phyloP scores from a whole-genome alignment of 37 sponge, comb jelly and placozoan genomes.

The Crambe crambe region DNA sequence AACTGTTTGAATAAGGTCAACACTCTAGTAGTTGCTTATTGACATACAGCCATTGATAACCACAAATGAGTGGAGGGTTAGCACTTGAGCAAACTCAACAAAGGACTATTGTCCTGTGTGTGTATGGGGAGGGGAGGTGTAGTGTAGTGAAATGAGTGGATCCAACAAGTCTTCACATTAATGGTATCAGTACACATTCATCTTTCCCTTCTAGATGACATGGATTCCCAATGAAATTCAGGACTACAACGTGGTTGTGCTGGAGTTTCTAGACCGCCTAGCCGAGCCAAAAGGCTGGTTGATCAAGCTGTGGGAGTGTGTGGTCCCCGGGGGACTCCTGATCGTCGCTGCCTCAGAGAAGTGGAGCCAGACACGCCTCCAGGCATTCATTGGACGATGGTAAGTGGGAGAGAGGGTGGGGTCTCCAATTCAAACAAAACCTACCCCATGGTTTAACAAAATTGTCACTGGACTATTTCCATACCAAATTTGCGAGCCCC shows the following conservation, averaged over 20 bases:
- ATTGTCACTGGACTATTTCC: neutral
- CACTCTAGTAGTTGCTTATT: too few relatives aligned
- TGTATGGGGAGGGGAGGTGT: too few relatives aligned
- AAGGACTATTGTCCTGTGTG: too few relatives aligned
- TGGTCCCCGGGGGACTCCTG: constrained; percentile 36
- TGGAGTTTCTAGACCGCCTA: constrained; percentile 68
- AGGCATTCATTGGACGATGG: constrained; percentile 59
- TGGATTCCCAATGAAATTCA: constrained; percentile 85
- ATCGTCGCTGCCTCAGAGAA: constrained; percentile 45
- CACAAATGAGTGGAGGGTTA: too few relatives aligned
- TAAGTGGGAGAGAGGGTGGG: constrained; percentile 1
- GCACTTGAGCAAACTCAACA: too few relatives aligned
- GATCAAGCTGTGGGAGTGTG: constrained; percentile 74
- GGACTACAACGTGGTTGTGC: constrained; percentile 50
- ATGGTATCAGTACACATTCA: too few relatives aligned
- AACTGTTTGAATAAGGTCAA: too few relatives aligned
- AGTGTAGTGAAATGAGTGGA: too few relatives aligned
- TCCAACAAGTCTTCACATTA: too few relatives aligned
- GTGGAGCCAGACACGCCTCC: constrained; percentile 34
- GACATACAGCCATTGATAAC: too few relatives aligned
- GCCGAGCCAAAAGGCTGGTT: constrained; percentile 73
- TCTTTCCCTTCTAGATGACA: constrained; percentile 63
- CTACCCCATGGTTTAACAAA: too few relatives aligned
- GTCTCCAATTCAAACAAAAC: neutral
- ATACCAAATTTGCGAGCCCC: neutral